Evolutionary conservation across 2,888 invertebrate genomes (phyloP).

Genomic region (Chesias legatella): DNA sequence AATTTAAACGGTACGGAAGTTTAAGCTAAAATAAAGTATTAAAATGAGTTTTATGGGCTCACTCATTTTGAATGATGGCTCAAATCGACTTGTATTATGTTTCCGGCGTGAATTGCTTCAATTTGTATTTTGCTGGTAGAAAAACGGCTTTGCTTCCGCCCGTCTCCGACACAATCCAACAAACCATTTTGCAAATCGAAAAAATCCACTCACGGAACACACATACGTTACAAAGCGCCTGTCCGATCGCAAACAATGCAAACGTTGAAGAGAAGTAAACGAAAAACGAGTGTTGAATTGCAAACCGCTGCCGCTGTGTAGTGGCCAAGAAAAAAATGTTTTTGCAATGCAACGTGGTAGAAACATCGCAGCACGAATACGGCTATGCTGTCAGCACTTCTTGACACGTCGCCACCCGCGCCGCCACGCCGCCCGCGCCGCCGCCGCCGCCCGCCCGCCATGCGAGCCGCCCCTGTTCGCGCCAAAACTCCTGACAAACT

Average conservation of each 20-base stretch:
- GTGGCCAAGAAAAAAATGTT: slow-evolving; percentile 42
- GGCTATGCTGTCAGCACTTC: slow-evolving; percentile 49
- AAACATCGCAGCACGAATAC: slow-evolving; percentile 35
- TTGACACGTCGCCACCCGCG: slow-evolving; percentile 36
- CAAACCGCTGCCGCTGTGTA: slow-evolving; percentile 42
- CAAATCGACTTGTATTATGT: slow-evolving; percentile 58
- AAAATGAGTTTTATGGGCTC: slow-evolving; percentile 67
- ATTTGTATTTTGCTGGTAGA: slow-evolving; percentile 30
- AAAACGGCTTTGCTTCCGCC: slow-evolving; percentile 17
- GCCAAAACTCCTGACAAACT: slow-evolving; percentile 54
- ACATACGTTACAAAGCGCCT: slow-evolving; percentile 50
- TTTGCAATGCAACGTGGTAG: slow-evolving; percentile 21
- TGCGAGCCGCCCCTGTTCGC: slow-evolving; percentile 27
- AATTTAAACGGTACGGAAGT: slow-evolving; percentile 73
- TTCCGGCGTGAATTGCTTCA: slow-evolving; percentile 55
- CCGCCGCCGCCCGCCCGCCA: slow-evolving; percentile 14
- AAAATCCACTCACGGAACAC: slow-evolving; percentile 39
- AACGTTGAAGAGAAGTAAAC: slow-evolving; percentile 55
- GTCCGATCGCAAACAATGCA: slow-evolving; percentile 55
- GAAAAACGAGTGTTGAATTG: slow-evolving; percentile 58
- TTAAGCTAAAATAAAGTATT: slow-evolving; percentile 75
- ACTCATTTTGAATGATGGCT: slow-evolving; percentile 68
- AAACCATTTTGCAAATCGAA: slow-evolving; percentile 48
- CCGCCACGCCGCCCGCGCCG: slow-evolving; percentile 5
- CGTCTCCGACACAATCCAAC: slow-evolving; percentile 39